A percentile compares a stretch with the other conserved stretches of the same genome.
phyloP scores from a whole-genome alignment of 2,797 vertebrate genomes.

The Coregonus sp. region DNA sequence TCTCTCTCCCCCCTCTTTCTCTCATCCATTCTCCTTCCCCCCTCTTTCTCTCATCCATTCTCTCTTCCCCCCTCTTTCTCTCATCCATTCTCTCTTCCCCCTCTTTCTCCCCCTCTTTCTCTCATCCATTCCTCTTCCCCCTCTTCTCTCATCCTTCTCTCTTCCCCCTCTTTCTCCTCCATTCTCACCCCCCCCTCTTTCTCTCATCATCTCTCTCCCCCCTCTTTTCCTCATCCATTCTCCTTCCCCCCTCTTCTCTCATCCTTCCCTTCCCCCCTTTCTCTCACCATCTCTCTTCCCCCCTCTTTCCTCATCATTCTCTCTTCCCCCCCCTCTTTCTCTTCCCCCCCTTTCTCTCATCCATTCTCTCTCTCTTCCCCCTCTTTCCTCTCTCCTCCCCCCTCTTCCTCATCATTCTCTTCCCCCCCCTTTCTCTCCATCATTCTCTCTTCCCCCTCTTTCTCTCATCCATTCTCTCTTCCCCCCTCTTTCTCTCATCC shows the following conservation, averaged over 20 bases:
- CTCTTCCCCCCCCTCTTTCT: no score
- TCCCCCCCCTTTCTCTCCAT: conserved; percentile 57
- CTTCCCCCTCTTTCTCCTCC: conserved; percentile 59
- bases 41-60: conserved; percentile 61
- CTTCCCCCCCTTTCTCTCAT: conserved; percentile 57
- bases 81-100: conserved; percentile 57
- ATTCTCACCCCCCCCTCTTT: conserved; percentile 61
- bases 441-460: conserved; percentile 61
- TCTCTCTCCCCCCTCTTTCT: conserved; percentile 62
- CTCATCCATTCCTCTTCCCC: conserved; percentile 58
- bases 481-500: conserved; percentile 37
- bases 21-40: conserved; percentile 58
- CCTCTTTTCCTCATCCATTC: conserved; percentile 62
- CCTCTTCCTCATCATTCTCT: no score
- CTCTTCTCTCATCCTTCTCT: conserved; percentile 61
- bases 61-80: conserved; percentile 61
- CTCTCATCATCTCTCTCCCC: conserved; percentile 60
- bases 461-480: conserved; percentile 59
- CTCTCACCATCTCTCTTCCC: conserved; percentile 62
- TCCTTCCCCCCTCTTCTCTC: conserved; percentile 59
- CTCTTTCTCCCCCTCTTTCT: no score
- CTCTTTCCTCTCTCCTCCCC: conserved; percentile 57
- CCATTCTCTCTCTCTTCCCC: conserved; percentile 60
- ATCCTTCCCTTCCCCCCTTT: no score
- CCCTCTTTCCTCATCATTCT: conserved; percentile 61